Evolutionary conservation across 2,113 vertebrate genomes (phyloP), one percentile per base, ranked within the genome.

Genomic region (Rhinolophus ferrumequinum): DNA sequence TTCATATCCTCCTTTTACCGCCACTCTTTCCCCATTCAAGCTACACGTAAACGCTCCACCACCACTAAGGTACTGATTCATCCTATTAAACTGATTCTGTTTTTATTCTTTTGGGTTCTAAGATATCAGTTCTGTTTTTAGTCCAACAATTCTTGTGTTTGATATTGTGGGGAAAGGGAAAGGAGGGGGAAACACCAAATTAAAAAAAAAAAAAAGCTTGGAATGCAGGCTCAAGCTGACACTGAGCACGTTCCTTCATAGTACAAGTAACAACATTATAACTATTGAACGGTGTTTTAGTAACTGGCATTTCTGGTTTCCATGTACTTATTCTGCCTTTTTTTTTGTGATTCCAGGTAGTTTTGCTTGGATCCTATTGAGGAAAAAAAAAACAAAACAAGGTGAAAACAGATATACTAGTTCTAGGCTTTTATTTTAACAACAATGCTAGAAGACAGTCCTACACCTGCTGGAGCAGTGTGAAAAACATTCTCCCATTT

Each of bases 351-450:
- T 94, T 95, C 99, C 99, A 2, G 99, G 99, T 76, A 99, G 98
- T 97, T 99, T 99, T 96, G 99, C 99, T 98, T 99, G 99, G 96
- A 99, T 98, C 98, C 99, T 99, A 4, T 76, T 79, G 56, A 54
- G 35, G 35, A 77, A 80, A 69, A 18, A 30, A 44, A 52, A 19
- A 67, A 44, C 50, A 72, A 70, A 52, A 66, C 38, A 52, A 62
- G 52, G 88, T 73, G 33, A 88, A 90, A 95, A 83, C 2, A 56
- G 38, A 21, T n/a, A 66, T 82, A 66, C 77, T 87, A 85, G 69
- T 16, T 90, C 58, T 58, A 88, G 44, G 62, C 72, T 95, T 76
- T 19, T 54, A 19, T 58, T 76, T 58, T 28, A 47, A 41, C 24
- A 67, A 33, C n/a, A 81, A 92, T 14, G 22, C 77, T 41, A 21